Conservation (phyloP, 2,797 vertebrate genomes). For the Tauraco hartlaubi region DNA sequence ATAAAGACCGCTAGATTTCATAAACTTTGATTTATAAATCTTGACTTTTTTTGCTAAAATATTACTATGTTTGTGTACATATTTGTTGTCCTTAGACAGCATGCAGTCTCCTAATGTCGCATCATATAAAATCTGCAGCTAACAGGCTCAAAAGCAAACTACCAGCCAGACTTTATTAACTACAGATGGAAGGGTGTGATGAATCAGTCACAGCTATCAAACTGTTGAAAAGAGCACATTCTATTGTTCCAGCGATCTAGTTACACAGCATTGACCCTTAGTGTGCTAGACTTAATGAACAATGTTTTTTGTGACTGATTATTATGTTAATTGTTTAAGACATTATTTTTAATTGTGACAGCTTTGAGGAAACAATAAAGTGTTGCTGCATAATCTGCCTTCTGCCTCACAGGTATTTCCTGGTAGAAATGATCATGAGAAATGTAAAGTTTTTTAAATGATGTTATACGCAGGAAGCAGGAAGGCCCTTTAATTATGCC, state of each 20-base stretch:
- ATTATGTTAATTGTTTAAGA: neutral
- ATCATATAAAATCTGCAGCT: neutral
- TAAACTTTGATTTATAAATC: neutral
- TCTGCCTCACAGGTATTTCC: conserved; percentile 47
- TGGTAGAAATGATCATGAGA: conserved; percentile 13
- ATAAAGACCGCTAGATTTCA: neutral
- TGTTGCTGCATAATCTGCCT: neutral
- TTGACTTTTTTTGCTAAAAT: neutral
- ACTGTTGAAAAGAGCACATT: neutral
- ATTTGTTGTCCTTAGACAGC: neutral
- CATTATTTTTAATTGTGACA: neutral
- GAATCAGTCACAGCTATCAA: neutral
- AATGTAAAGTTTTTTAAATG: conserved; percentile 52
- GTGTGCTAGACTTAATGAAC: neutral
- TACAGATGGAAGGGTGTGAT: neutral
- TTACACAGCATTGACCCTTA: neutral
- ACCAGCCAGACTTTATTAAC: neutral
- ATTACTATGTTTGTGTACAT: fast-evolving
- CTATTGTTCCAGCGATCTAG: neutral
- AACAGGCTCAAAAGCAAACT: neutral
- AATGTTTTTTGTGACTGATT: neutral
- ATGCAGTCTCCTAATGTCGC: neutral
- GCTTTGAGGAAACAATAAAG: conserved; percentile 32
- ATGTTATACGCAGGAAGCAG: conserved; percentile 51
- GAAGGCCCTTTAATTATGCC: conserved; percentile 63